These are phyloP conservation scores for Papilio aristodemus DNA, from an alignment of 1,140 invertebrate genomes.

Conservation along the genomic window DNA sequence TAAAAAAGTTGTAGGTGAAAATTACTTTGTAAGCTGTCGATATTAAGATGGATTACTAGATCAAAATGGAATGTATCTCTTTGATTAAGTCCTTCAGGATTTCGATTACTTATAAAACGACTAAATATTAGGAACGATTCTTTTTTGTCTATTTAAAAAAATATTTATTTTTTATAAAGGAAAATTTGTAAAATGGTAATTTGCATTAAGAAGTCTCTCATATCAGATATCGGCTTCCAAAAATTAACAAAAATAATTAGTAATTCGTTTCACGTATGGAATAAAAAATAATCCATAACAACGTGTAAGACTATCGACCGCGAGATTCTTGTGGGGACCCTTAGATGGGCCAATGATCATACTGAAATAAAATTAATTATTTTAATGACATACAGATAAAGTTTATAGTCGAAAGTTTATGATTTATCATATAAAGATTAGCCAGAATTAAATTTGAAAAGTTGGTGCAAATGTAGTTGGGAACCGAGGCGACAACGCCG, in stretches of 20 bases:
- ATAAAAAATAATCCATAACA: too few relatives aligned
- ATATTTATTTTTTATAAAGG: not conserved
- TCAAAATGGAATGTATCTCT: constrained; percentile 42
- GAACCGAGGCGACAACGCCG: not conserved
- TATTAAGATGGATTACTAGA: constrained; percentile 49
- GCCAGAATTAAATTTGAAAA: constrained; percentile 4
- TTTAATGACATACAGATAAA: too few relatives aligned
- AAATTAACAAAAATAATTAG: too few relatives aligned
- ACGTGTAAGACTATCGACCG: too few relatives aligned
- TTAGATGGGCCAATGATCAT: too few relatives aligned
- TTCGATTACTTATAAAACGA: constrained; percentile 48
- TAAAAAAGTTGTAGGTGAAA: constrained; percentile 43
- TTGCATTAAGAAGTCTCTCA: too few relatives aligned
- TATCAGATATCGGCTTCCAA: too few relatives aligned
- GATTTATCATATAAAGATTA: constrained; percentile 10
- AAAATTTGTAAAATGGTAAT: not conserved
- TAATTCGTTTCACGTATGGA: too few relatives aligned
- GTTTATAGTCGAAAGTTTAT: too few relatives aligned
- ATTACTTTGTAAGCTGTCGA: constrained; percentile 50
- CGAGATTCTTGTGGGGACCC: too few relatives aligned
- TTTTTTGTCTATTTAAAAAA: not conserved
- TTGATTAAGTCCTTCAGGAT: constrained; percentile 32
- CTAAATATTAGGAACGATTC: not conserved
- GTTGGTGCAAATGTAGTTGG: not conserved
- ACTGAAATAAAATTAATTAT: too few relatives aligned